Evolutionary conservation across 2,888 invertebrate genomes (phyloP), one percentile per base, ranked within the genome.

Genomic region (Macrosiphum euphorbiae): DNA sequence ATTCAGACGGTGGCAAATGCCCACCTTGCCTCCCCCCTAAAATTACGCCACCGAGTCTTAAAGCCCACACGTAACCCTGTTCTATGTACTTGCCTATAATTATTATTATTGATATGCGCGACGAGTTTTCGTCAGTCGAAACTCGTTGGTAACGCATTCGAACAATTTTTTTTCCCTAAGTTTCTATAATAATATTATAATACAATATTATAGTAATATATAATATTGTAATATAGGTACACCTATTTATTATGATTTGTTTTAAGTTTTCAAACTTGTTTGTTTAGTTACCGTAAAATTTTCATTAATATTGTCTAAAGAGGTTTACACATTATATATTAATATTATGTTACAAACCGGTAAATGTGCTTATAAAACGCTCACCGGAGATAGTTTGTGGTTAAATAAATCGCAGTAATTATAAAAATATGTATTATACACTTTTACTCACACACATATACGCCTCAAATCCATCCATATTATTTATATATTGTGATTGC

Each of bases 51-150:
- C 11, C 11, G 47, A 3, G 44, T 44, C 61, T 67, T 67, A n/a
- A 67, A 67, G n/a, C 13, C 67, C 16, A 16, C n/a, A 11, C 16
- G 7, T 67, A 35, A 67, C 7, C 7, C 13, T 35, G 52, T 67
- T 35, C 7, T 20, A 78, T 78, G 94, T 84, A 35, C 88, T 13
- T 16, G 52, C 13, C 16, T 58, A 58, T 58, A 26, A 26, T 58
- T 58, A 58, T 58, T 58, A 58, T 26, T 94, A 94, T 94, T 50
- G 94, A 41, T 35, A n/a, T n/a, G 24, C 28, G 92, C 41, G 94
- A 44, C 61, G 78, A 94, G 94, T 26, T 87, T 50, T 41, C 58
- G 50, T 85, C 91, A 41, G 44, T 58, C 50, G 4, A 85, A n/a
- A 85, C 47, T 94, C 58, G 88, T 92, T 90, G 67, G 24, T 47